Percentiles rank a stretch among this genome's conserved stretches.
phyloP scores from a whole-genome alignment of 2,113 vertebrate genomes.

The Strix uralensis region DNA sequence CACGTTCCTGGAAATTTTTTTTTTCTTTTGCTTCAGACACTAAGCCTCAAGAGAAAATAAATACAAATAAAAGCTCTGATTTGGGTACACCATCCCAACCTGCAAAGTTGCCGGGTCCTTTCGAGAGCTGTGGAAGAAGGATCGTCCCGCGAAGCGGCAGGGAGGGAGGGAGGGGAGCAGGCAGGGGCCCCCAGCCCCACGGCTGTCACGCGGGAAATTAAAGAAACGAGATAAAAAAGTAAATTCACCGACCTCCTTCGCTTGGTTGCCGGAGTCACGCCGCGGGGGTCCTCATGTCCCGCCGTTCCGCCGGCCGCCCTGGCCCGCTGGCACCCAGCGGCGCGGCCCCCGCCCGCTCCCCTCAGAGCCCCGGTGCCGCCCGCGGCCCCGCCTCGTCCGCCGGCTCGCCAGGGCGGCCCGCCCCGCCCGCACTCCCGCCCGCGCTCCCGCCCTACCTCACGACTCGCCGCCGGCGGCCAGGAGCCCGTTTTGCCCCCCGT shows the following conservation, averaged over 20 bases:
- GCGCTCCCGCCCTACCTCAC: neutral
- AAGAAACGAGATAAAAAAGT: neutral
- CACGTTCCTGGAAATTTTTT: neutral
- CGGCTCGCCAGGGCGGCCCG: neutral
- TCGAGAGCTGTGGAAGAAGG: neutral
- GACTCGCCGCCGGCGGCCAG: neutral
- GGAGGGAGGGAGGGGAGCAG: neutral
- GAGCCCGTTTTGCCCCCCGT: neutral
- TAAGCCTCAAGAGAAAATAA: neutral
- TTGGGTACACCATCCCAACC: too few relatives aligned
- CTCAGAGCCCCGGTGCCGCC: neutral
- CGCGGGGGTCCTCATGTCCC: neutral
- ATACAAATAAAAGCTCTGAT: too few relatives aligned
- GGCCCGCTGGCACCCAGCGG: too few relatives aligned
- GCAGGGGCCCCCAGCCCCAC: too few relatives aligned
- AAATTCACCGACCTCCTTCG: neutral
- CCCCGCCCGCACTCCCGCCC: neutral
- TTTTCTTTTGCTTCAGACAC: neutral
- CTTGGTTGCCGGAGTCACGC: neutral
- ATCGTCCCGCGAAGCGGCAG: too few relatives aligned
- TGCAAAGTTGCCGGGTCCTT: neutral
- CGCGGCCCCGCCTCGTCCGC: neutral
- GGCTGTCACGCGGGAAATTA: too few relatives aligned
- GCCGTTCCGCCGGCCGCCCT: neutral
- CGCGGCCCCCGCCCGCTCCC: neutral